Conservation (phyloP, 2,113 vertebrate genomes). For the Cyrtonyx montezumae region DNA sequence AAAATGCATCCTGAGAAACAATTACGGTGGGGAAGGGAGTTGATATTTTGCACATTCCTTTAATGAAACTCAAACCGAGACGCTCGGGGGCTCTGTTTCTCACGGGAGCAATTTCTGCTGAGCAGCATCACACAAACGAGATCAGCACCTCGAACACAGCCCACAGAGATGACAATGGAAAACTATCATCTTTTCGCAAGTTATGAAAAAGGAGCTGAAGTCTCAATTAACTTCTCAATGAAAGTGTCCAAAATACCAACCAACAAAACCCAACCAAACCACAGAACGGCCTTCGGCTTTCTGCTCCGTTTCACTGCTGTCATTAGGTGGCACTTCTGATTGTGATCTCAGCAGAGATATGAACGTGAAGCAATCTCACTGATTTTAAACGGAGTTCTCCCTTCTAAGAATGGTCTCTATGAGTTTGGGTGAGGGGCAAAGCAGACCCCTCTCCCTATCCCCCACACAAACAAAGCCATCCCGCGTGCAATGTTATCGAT, state of each 20-base stretch:
- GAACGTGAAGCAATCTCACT: fast-evolving
- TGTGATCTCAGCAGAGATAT: neutral
- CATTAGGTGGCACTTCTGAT: neutral
- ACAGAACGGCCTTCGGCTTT: fast-evolving
- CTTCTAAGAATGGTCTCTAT: neutral
- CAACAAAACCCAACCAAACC: neutral
- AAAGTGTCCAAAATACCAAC: neutral
- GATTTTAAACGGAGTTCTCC: neutral
- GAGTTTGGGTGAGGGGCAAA: fast-evolving
- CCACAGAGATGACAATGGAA: neutral
- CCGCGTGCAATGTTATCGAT: neutral
- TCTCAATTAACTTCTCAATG: neutral
- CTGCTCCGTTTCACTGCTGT: neutral
- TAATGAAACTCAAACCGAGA: neutral
- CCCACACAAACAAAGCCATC: neutral
- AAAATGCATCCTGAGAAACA: neutral
- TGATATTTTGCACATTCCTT: neutral
- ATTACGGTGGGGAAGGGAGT: neutral
- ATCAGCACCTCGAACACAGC: neutral
- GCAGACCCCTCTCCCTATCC: neutral
- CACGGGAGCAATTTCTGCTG: neutral
- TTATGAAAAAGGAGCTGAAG: neutral
- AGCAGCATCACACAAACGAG: fast-evolving
- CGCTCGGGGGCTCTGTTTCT: neutral
- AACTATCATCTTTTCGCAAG: fast-evolving